Conservation (phyloP, 2,113 vertebrate species). For the Malurus elegans region DNA sequence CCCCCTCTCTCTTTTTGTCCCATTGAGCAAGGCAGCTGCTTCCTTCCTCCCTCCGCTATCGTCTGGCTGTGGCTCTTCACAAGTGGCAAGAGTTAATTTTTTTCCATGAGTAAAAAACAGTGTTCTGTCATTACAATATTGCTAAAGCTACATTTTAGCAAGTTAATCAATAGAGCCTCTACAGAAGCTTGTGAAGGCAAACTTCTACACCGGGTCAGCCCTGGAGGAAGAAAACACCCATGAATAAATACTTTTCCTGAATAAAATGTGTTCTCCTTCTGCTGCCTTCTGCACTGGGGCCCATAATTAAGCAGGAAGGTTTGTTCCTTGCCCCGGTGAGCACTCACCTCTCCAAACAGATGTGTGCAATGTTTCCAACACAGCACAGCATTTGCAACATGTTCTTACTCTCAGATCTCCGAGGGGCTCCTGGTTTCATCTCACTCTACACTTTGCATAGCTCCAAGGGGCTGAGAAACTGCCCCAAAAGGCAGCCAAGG, state of each 20-base stretch:
- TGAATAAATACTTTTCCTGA: neutral
- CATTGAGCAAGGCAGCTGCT: neutral
- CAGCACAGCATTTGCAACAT: rapidly evolving
- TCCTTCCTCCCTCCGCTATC: neutral
- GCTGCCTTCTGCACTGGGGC: neutral
- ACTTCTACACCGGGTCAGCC: neutral
- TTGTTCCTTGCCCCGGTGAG: neutral
- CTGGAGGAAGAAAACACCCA: neutral
- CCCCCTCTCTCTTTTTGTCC: neutral
- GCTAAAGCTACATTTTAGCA: neutral
- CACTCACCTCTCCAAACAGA: neutral
- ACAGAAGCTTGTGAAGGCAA: neutral
- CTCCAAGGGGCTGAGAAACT: neutral
- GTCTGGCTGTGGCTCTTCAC: rapidly evolving
- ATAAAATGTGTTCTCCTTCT: neutral
- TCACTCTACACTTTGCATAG: neutral
- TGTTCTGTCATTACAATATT: neutral
- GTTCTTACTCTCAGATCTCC: rapidly evolving
- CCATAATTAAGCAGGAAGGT: neutral
- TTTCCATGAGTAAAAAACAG: neutral
- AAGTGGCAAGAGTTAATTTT: neutral
- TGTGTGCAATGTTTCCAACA: rapidly evolving
- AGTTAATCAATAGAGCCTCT: neutral
- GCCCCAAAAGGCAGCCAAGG: neutral
- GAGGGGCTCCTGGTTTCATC: rapidly evolving